Percentiles rank a stretch among this genome's conserved stretches.
Conservation (phyloP, 2,113 vertebrate genomes). For the Panthera uncia region DNA sequence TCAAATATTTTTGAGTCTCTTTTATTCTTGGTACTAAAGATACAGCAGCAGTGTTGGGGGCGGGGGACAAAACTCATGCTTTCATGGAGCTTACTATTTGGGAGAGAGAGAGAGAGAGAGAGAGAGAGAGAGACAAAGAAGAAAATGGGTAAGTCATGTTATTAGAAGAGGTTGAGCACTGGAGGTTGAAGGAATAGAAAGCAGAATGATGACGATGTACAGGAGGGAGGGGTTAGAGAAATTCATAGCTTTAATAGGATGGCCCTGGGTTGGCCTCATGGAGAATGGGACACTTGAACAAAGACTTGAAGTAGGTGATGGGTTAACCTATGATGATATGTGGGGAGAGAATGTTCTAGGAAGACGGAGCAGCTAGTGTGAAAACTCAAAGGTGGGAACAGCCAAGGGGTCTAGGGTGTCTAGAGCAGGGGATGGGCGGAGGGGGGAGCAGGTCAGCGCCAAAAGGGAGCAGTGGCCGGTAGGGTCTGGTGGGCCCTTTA, state of each 20-base stretch:
- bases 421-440: no score
- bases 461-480: no score
- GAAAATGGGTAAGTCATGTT: rapidly evolving
- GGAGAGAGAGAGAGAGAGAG: background rate
- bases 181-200: background rate
- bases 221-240: background rate
- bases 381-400: background rate
- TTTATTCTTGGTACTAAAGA: background rate
- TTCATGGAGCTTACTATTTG: background rate
- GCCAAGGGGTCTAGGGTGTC: background rate
- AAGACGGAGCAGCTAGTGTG: background rate
- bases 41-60: background rate
- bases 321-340: background rate
- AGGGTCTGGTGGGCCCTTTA: background rate
- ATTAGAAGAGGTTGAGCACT: background rate
- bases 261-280: background rate
- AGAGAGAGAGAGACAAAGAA: background rate
- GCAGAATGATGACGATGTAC: no score
- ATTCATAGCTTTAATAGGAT: background rate
- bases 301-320: background rate
- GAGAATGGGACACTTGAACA: background rate
- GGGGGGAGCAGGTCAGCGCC: no score
- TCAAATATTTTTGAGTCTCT: background rate
- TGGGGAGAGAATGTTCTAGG: background rate
- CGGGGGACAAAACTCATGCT: background rate